Percentiles rank a stretch among this genome's conserved stretches.
Evolutionary conservation across 2,797 vertebrate genomes (phyloP).

Genomic region (Crax fasciolata): DNA sequence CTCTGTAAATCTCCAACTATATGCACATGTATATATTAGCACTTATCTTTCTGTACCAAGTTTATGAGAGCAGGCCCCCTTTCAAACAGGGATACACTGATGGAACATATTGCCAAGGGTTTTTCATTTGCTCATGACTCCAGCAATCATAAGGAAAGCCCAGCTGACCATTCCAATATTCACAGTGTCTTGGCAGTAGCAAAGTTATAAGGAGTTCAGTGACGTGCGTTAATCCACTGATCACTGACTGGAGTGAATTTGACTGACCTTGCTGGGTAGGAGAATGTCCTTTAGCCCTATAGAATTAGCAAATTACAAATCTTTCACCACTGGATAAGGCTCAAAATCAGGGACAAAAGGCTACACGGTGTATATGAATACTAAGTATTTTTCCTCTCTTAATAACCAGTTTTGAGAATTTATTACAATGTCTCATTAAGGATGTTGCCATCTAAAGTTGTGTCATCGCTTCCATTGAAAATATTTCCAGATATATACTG

Average conservation of each 20-base stretch:
- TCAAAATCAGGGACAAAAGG: conserved; percentile 42
- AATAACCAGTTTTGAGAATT: conserved; percentile 17
- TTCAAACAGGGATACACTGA: not conserved
- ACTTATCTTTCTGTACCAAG: not conserved
- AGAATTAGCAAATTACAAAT: conserved; percentile 69
- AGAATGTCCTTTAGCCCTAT: conserved; percentile 24
- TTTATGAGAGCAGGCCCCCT: not conserved
- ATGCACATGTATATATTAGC: not conserved
- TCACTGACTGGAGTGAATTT: conserved; percentile 23
- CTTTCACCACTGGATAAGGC: conserved; percentile 41
- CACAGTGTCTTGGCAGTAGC: not conserved
- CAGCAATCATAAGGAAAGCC: not conserved
- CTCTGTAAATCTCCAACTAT: not conserved
- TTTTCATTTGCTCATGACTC: not conserved
- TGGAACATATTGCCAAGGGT: not conserved
- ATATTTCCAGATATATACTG: conserved; percentile 20
- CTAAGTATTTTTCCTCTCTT: not conserved
- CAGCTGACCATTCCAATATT: not conserved
- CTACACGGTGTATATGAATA: conserved; percentile 9
- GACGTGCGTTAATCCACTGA: conserved; percentile 36
- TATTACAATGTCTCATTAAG: conserved; percentile 44
- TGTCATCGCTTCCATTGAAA: conserved; percentile 38
- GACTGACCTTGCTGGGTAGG: conserved; percentile 11
- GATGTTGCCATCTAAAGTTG: conserved; percentile 50
- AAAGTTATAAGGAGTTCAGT: conserved; percentile 1